Percentiles rank a stretch among this genome's conserved stretches.
Conservation (phyloP, 2,797 vertebrate species). For the Chiloscyllium punctatum region DNA sequence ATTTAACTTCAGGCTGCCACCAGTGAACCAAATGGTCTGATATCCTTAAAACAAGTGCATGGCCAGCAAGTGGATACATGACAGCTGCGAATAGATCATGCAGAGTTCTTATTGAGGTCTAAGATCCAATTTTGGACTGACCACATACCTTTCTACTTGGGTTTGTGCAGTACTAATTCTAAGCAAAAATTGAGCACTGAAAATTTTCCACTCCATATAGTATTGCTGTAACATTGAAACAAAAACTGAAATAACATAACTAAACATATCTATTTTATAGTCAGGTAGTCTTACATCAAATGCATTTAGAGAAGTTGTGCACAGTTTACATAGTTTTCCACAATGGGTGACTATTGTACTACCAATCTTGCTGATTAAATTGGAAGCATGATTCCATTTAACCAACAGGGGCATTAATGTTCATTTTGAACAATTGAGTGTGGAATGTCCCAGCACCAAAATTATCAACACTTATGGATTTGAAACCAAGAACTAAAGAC, state of each 20-base stretch:
- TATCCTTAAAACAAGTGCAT: neutral
- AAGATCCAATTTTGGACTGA: neutral
- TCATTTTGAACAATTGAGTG: neutral
- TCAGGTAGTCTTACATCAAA: neutral
- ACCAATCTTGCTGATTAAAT: neutral
- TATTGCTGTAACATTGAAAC: neutral
- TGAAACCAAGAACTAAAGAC: neutral
- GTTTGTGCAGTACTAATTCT: neutral
- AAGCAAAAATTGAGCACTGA: neutral
- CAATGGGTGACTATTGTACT: neutral
- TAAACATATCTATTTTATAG: neutral
- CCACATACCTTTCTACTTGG: neutral
- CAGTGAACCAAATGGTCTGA: neutral
- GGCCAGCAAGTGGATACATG: neutral
- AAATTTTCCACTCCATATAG: neutral
- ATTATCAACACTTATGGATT: neutral
- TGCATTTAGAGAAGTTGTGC: neutral
- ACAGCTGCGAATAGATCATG: neutral
- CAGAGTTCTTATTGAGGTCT: neutral
- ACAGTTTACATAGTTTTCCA: neutral
- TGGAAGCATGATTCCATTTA: neutral
- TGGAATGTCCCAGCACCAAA: neutral
- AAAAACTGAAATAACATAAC: neutral
- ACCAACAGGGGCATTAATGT: neutral
- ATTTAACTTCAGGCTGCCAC: neutral